Conservation (phyloP, 2,113 vertebrate genomes). For the Gopherus evgoodei region DNA sequence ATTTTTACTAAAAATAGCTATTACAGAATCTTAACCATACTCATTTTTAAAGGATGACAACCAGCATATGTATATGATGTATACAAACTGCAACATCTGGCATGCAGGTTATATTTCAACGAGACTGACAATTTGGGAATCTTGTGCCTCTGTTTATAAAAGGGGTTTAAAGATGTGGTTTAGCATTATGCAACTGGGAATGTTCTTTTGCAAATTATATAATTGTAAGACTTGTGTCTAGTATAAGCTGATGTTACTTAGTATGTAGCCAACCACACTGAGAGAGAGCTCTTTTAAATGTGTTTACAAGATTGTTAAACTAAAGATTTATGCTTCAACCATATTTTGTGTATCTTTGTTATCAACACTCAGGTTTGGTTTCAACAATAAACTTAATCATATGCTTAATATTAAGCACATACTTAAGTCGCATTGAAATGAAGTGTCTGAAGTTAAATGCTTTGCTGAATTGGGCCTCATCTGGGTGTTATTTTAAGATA, state of each 20-base stretch:
- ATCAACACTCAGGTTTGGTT: background rate
- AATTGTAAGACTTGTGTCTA: background rate
- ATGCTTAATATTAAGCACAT: accelerated
- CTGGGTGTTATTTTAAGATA: background rate
- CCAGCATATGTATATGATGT: conserved; percentile 16
- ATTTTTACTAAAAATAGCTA: no score
- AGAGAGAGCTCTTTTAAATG: background rate
- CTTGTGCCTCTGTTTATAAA: background rate
- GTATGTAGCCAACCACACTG: background rate
- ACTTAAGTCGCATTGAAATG: background rate
- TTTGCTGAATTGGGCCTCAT: background rate
- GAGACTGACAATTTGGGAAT: background rate
- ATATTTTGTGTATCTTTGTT: background rate
- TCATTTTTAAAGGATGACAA: conserved; percentile 19
- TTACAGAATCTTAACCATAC: background rate
- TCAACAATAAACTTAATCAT: accelerated
- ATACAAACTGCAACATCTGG: conserved; percentile 43
- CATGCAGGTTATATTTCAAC: conserved; percentile 40
- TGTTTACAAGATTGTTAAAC: background rate
- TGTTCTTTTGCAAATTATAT: background rate
- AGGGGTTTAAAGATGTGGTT: background rate
- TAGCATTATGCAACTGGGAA: background rate
- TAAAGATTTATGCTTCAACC: background rate
- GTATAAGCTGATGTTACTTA: background rate
- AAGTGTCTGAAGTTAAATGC: background rate